Base-by-base conservation (phyloP, 2,113 vertebrate genomes). In the Hyaena hyaena region DNA sequence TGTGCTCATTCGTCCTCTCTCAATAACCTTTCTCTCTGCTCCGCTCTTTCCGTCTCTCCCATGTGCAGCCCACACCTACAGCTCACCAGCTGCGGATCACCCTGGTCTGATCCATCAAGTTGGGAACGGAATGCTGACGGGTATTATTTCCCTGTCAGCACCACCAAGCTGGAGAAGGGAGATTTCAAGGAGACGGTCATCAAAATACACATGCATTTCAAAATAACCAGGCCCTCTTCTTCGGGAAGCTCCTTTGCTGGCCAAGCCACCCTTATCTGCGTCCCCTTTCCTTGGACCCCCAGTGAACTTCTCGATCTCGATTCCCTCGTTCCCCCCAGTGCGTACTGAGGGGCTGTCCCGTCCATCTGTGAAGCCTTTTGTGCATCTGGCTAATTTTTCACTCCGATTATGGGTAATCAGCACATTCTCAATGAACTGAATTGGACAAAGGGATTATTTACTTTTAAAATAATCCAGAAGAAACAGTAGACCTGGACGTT, bases 1-100 rank as follows among this genome's bases (percentile, higher is more conserved):
- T 77, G 97, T 77, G 97, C 92, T 97, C 97, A 98, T 87, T 91
- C 33, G 81, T 90, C 91, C 94, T 96, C 63, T 68, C 68, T 95
- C 95, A 97, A 97, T 90, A 94, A 93, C 97, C 94, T 88, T 73
- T 74, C 3, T 14, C 94, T 69, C 89, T 69, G 43, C 71, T 95
- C 94, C 97, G 92, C 93, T 61, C 81, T 0, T 24, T 77, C 76
- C 16, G 31, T 97, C 95, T 83, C 33, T 86, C 74, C 26, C 39
- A 74, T 50, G 48, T n/a, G 90, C 0, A 61, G 95, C 87, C 68
- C 24, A 90, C 61, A 88, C 91, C 93, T 90, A 82, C 21, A 82
- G 81, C 95, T 35, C 71, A 48, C 65, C 53, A 76, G 91, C 69
- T 80, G 82, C 0, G 19, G 73, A 87, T 76, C 95, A 89, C 61